Evolutionary conservation across 2,797 vertebrate genomes (phyloP), one percentile per base, ranked within the genome.

Genomic region (Crenuchus spilurus): DNA sequence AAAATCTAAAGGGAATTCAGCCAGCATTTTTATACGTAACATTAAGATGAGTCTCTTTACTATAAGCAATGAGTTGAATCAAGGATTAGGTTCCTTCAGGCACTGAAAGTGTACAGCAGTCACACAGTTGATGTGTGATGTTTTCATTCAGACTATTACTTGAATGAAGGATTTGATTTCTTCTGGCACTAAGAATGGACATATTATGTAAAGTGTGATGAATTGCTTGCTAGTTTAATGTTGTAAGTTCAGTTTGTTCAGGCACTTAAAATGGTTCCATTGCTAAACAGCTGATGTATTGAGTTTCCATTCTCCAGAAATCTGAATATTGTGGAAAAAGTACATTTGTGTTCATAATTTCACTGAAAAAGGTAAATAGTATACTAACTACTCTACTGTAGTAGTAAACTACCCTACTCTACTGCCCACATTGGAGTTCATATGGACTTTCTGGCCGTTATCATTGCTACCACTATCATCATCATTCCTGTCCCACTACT

Each of bases 11-110:
- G 9, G 16, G 16, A 20, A 20, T 68, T 61, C 16, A 42, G 54
- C 37, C 6, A 8, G 14, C 55, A 58, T 66, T 22, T 60, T 22
- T 44, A 48, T 30, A 48, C 26, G 48, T 39, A 46, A 39, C 55
- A 63, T 70, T 44, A 75, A 69, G 57, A 28, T 55, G 58, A 28
- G 70, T 75, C 6, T 39, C 28, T 41, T 60, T 0, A 24, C 41
- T 67, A 44, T 37, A 20, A 39, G 26, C 18, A 24, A 37, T 5
- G 10, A 20, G 33, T 13, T 68, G 33, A 69, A 51, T 26, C 31
- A 33, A n/a, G 28, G 16, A 7, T 49, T 35, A 6, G 10, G 61
- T 5, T 16, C 5, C 5, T 54, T 31, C 28, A 31, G 5, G 28
- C 3, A 30, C 14, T 54, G 11, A 28, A 10, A 52, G 22, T 55